Base-by-base conservation (phyloP, 2,113 vertebrate genomes). In the Tupaia tana region DNA sequence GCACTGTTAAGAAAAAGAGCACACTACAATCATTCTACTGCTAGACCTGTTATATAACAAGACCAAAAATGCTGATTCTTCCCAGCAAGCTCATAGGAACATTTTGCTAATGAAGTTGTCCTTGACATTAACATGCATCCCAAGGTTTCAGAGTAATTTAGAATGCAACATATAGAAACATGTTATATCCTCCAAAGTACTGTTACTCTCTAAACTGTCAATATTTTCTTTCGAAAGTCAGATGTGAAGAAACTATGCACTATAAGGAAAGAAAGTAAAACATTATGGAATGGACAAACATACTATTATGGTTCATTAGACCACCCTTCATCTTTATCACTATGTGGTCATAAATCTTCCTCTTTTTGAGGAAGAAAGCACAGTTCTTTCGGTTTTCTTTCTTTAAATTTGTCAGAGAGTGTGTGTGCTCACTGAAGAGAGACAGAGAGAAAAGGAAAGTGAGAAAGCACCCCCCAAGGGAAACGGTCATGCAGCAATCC, bases 281-380 rank as follows among this genome's bases (percentile, higher is more conserved):
- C 64, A 69, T 27, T 93, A 66, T 85, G 86, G 54, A 96, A 86
- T 27, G 10, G 29, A 84, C 16, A 82, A 82, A 66, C 20, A 78
- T 29, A 79, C 66, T 74, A 24, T 9, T 7, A 4, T 52, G 81
- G 77, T 87, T 58, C 54, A 19, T 86, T 80, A 75, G n/a, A 95
- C 79, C 71, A 83, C 59, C 64, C 54, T 77, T 56, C 34, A 70
- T 31, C 7, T 59, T 94, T 78, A 94, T 54, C 61, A 84, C 34
- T 73, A 94, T 64, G 73, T 91, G 77, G 61, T 77, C 89, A 92
- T 71, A 94, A 91, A 61, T 56, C 67, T 85, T 90, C 31, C 29
- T 85, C 27, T 70, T 84, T 90, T 56, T 73, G 61, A 90, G 81
- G n/a, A 79, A 91, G 64, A 93, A 93, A 79, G 20, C 29, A 89